Evolutionary conservation across 1,140 invertebrate genomes (phyloP).

Genomic region (Maniola jurtina): DNA sequence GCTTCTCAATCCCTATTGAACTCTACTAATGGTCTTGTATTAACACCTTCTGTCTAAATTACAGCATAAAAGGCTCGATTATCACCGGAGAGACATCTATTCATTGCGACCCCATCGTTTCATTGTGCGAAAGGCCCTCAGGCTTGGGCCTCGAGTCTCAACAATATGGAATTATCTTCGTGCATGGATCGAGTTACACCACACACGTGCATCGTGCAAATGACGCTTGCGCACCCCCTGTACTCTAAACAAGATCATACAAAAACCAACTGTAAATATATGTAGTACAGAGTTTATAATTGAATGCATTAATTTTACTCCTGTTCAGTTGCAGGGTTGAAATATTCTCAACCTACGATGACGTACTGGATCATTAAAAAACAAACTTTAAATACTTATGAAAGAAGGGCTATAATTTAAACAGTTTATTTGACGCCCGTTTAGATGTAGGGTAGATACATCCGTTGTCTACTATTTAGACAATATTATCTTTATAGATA

Average conservation of each 20-base stretch:
- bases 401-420: not conserved
- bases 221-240: conserved; percentile 30
- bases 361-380: not conserved
- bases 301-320: not conserved
- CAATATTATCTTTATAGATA: conserved; percentile 7
- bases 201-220: conserved; percentile 41
- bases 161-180: conserved; percentile 46
- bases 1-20: conserved; percentile 8
- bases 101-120: conserved; percentile 30
- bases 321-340: not conserved
- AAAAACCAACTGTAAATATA: not conserved
- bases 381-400: not conserved
- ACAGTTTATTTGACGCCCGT: not conserved
- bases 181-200: conserved; percentile 38
- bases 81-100: conserved; percentile 33
- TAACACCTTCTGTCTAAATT: conserved; percentile 28
- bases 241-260: not conserved
- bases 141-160: conserved; percentile 21
- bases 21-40: conserved; percentile 22
- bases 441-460: not conserved
- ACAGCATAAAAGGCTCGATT: conserved; percentile 25
- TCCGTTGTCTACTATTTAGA: not conserved
- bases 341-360: no score
- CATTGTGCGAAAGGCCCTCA: conserved; percentile 29
- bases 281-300: not conserved